Evolutionary conservation across 2,888 invertebrate species (phyloP).

Genomic region (Meiosimyza platycephala): DNA sequence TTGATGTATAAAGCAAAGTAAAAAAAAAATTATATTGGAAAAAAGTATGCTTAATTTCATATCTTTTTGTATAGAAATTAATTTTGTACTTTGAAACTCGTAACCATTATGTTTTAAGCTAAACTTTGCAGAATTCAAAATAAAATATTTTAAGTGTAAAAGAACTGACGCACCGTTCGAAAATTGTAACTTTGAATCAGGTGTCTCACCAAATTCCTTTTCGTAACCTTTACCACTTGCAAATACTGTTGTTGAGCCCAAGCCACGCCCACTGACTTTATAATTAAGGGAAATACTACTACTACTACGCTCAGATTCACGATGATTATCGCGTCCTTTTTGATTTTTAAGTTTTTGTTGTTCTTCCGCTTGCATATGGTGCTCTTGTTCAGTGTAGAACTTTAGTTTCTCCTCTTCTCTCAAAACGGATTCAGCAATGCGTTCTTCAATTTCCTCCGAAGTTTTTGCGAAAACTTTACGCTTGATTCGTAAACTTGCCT

Average conservation of each 20-base stretch:
- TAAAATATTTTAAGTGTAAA: conserved; percentile 25
- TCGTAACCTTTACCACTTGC: conserved; percentile 51
- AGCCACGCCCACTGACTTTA: conserved; percentile 10
- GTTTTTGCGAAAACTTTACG: conserved; percentile 78
- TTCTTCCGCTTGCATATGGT: conserved; percentile 35
- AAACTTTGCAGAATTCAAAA: conserved; percentile 19
- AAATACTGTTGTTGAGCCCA: conserved; percentile 28
- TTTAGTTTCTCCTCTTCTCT: conserved; percentile 65
- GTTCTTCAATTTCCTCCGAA: conserved; percentile 81
- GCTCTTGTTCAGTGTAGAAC: conserved; percentile 52
- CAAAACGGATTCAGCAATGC: conserved; percentile 74
- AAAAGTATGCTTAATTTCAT: too few species aligned
- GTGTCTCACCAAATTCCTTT: conserved; percentile 60
- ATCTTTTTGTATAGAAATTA: conserved; percentile 9
- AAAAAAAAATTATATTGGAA: neutral
- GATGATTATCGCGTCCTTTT: conserved; percentile 15
- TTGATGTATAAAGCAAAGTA: neutral
- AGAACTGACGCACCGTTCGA: conserved; percentile 62
- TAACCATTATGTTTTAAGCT: conserved; percentile 39
- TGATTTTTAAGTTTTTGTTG: conserved; percentile 31
- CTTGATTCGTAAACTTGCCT: conserved; percentile 74
- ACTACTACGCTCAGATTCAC: conserved; percentile 19
- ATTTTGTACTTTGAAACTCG: conserved; percentile 28
- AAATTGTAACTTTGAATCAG: conserved; percentile 59
- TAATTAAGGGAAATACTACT: conserved; percentile 26